Conservation (phyloP, 2,797 vertebrate species). For the Bradypodion pumilum region DNA sequence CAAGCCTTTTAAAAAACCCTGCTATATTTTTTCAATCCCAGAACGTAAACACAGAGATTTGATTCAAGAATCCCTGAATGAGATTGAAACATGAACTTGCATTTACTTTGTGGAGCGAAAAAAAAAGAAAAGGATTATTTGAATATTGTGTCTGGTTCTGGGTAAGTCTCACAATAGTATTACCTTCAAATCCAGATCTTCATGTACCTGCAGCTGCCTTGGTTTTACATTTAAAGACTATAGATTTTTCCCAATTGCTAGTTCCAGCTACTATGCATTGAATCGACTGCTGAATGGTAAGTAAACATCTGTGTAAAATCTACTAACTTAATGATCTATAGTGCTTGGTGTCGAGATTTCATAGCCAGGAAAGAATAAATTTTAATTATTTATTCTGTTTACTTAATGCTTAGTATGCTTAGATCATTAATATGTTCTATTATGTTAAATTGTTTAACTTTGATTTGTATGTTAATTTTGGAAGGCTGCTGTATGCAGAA, state of each 20-base stretch:
- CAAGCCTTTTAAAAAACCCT: too few relatives aligned
- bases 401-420: too few relatives aligned
- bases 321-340: too few relatives aligned
- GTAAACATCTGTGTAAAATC: too few relatives aligned
- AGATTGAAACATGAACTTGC: slow-evolving; percentile 66
- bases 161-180: slow-evolving; percentile 53
- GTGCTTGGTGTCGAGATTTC: too few relatives aligned
- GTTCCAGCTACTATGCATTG: neutral
- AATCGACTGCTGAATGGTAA: too few relatives aligned
- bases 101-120: slow-evolving; percentile 66
- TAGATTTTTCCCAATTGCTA: neutral
- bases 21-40: neutral
- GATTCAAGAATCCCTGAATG: slow-evolving; percentile 60
- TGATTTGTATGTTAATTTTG: too few relatives aligned
- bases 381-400: too few relatives aligned
- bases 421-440: too few relatives aligned
- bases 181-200: slow-evolving; percentile 28
- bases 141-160: slow-evolving; percentile 53
- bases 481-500: too few relatives aligned
- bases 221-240: neutral
- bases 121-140: slow-evolving; percentile 60
- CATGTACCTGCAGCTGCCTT: neutral
- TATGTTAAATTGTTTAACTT: too few relatives aligned
- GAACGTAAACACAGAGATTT: neutral
- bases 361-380: too few relatives aligned